Base-by-base conservation (phyloP, 2,797 vertebrate genomes). In the Cryptoprocta ferox region DNA sequence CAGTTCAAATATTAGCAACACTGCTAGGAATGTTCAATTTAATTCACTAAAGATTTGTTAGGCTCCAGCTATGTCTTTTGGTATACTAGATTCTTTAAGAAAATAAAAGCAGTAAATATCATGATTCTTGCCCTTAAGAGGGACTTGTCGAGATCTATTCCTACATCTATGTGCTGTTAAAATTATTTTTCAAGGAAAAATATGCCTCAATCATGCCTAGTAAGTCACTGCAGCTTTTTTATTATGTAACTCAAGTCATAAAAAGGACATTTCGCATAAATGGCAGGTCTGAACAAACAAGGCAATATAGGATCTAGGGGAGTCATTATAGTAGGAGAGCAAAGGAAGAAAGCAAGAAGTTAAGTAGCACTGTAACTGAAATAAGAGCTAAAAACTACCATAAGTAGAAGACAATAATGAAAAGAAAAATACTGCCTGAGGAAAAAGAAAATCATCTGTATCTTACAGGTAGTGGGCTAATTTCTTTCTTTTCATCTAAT, bases 251-350 rank as follows among this genome's bases (percentile, higher is more conserved):
- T 92, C 18, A 66, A 91, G 61, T 88, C 26, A 91, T 91, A 80
- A 96, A 94, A 91, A 93, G 71, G 79, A 66, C 39, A 94, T 11
- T 95, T 96, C 88, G 93, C 93, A 91, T 88, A 96, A 93, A 89
- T 80, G 73, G 68, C 95, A 76, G 73, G 70, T 76, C 79, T 48
- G 82, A 94, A 83, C 56, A 97, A 93, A 83, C 50, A 96, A 45
- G 30, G 63, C 80, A 66, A 7, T 76, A 94, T 94, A 86, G 78
- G 50, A 82, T 13, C 14, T 28, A 50, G 8, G 28, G 50, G 35
- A 86, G 26, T 39, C 88, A 45, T 26, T 78, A 75, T 30, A 50
- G 14, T 21, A 63, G 4, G 35, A 56, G 15, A 92, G 48, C 24
- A 32, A 82, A 84, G 26, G 24, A 82, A 78, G 59, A 11, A 45